Percentiles rank a stretch among this genome's conserved stretches.
Evolutionary conservation across 2,113 vertebrate genomes (phyloP).

Genomic region (Zosterops japonicus): DNA sequence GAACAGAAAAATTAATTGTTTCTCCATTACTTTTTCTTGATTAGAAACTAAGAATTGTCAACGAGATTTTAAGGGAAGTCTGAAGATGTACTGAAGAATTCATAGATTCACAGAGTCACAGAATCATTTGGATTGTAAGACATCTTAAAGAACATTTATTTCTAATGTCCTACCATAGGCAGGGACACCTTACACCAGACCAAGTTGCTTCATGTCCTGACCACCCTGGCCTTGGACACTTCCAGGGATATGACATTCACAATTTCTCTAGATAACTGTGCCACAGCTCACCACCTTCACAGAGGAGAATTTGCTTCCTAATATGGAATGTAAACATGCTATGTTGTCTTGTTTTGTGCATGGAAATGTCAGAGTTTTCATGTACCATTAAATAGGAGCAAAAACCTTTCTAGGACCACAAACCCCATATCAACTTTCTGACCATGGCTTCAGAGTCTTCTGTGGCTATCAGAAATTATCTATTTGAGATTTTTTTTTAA

Average conservation of each 20-base stretch:
- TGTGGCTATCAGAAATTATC: background rate
- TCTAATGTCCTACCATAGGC: background rate
- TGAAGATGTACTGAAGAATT: background rate
- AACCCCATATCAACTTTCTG: background rate
- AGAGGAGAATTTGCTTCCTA: no score
- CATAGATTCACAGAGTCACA: background rate
- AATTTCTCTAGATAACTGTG: background rate
- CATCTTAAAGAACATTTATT: background rate
- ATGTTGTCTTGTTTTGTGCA: background rate
- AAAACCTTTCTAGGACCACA: background rate
- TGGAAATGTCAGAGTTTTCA: background rate
- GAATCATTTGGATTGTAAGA: background rate
- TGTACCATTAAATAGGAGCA: background rate
- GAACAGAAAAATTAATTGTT: background rate
- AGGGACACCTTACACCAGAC: rapidly evolving
- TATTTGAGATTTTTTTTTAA: background rate
- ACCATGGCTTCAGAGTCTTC: background rate
- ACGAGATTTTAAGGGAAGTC: background rate
- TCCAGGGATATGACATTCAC: no score
- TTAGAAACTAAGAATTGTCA: background rate
- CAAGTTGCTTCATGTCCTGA: background rate
- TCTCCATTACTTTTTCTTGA: background rate
- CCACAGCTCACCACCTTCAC: rapidly evolving
- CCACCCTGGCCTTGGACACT: background rate
- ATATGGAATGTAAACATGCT: background rate